Conservation (phyloP, 2,888 invertebrate species). For the Pinctada fucata region DNA sequence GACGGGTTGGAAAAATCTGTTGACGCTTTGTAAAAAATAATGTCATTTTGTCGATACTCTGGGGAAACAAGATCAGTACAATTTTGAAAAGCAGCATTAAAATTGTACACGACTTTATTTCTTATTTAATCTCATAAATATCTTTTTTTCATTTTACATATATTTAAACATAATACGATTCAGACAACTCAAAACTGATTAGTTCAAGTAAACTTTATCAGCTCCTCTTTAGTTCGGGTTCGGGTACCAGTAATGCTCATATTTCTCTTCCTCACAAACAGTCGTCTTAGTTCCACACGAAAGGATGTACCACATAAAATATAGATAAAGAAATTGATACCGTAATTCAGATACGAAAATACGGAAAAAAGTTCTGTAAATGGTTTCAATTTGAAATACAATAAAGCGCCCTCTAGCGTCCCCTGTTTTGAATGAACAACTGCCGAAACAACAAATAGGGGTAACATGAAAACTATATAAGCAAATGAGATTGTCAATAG, state of each 20-base stretch:
- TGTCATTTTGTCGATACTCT: too few relatives aligned
- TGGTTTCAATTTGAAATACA: constrained; percentile 46
- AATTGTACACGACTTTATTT: too few relatives aligned
- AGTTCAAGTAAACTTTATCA: background rate
- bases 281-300: constrained; percentile 57
- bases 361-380: constrained; percentile 54
- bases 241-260: constrained; percentile 9
- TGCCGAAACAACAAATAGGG: constrained; percentile 61
- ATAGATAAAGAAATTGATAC: constrained; percentile 69
- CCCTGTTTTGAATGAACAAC: constrained; percentile 45
- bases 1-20: too few relatives aligned
- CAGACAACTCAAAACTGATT: too few relatives aligned
- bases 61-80: too few relatives aligned
- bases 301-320: constrained; percentile 67
- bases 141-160: too few relatives aligned
- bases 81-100: too few relatives aligned
- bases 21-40: too few relatives aligned
- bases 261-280: constrained; percentile 33
- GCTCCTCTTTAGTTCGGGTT: constrained; percentile 13
- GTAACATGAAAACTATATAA: constrained; percentile 64
- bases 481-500: constrained; percentile 66
- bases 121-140: too few relatives aligned
- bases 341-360: constrained; percentile 65
- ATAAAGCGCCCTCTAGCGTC: background rate
- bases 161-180: too few relatives aligned